These are phyloP conservation scores for Mormyrops attenuatus DNA, from an alignment of 2,797 vertebrate species.

Conservation along the genomic window DNA sequence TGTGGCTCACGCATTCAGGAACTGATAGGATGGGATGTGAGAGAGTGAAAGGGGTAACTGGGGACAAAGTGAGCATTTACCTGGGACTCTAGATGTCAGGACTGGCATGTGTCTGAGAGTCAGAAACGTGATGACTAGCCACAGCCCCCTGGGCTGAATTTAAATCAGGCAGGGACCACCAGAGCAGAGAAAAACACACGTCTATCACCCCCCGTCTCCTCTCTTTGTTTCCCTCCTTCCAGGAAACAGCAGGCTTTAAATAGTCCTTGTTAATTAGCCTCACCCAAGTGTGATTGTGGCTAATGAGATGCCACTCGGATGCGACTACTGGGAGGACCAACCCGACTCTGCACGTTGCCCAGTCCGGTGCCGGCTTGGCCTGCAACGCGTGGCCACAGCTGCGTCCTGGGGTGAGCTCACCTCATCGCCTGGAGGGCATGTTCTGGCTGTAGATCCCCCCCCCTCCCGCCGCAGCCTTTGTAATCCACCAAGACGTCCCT, in stretches of 20 bases:
- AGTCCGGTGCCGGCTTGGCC: background rate
- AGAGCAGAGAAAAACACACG: background rate
- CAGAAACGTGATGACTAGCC: background rate
- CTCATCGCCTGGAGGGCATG: background rate
- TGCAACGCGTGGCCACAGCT: background rate
- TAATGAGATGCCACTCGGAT: background rate
- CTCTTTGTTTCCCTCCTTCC: background rate
- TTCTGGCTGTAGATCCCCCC: background rate
- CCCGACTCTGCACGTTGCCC: background rate
- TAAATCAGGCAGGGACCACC: background rate
- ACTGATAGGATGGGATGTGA: background rate
- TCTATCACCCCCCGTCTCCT: background rate
- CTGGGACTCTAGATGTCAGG: background rate
- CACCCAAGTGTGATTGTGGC: background rate
- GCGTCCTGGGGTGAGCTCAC: background rate
- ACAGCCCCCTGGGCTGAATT: background rate
- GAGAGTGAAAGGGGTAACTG: background rate
- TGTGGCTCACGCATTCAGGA: background rate
- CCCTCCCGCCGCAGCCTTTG: background rate
- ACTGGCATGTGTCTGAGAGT: background rate
- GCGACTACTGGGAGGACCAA: background rate
- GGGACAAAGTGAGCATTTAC: background rate
- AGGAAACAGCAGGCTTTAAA: background rate
- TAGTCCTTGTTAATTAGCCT: conserved; percentile 7
- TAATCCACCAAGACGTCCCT: conserved; percentile 30